Percentiles rank a stretch among this genome's conserved stretches.
Evolutionary conservation across 2,113 vertebrate species (phyloP).

Genomic region (Neofelis nebulosa): DNA sequence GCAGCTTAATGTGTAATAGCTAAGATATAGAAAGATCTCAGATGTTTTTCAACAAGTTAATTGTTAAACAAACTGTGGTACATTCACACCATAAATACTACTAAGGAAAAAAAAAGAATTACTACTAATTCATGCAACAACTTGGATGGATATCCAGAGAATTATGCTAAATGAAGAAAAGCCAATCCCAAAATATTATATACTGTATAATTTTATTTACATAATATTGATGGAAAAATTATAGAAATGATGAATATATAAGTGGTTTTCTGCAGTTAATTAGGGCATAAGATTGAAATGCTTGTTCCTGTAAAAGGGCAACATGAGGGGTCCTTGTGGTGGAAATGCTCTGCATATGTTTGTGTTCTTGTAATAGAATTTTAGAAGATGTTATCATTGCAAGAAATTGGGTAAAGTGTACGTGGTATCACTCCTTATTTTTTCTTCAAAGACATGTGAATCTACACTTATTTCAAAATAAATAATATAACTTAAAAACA

Average conservation of each 20-base stretch:
- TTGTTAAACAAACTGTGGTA: no score
- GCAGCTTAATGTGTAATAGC: neutral
- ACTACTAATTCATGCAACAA: no score
- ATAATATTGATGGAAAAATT: neutral
- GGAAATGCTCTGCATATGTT: neutral
- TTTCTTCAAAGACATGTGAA: neutral
- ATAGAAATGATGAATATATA: neutral
- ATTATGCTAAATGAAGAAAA: neutral
- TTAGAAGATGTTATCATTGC: neutral
- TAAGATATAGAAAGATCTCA: neutral
- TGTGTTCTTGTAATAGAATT: neutral
- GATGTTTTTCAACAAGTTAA: neutral
- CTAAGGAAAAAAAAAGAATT: no score
- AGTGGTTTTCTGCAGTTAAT: neutral
- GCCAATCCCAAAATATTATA: neutral
- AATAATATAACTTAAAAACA: neutral
- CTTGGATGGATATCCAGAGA: neutral
- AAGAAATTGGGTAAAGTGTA: neutral
- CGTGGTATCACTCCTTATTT: neutral
- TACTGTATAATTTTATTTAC: neutral
- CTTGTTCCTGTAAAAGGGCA: rapidly evolving
- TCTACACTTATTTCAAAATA: neutral
- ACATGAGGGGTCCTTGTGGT: neutral
- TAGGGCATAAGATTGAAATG: neutral
- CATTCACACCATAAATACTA: no score